Evolutionary conservation across 1,140 invertebrate genomes (phyloP).

Genomic region (Bombus confusus): DNA sequence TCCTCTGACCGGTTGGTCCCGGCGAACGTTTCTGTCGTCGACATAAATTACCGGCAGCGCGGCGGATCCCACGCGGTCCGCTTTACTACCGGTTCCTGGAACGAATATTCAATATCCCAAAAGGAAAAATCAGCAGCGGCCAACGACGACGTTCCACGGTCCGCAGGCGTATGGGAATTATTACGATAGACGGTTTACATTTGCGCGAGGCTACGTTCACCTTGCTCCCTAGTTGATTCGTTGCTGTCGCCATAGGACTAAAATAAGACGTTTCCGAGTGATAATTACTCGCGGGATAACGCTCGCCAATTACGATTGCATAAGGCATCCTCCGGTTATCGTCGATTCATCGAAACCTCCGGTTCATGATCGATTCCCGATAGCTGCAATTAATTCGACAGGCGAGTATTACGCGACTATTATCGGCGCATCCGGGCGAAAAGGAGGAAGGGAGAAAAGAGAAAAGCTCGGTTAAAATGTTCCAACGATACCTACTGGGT

Average conservation of each 20-base stretch:
- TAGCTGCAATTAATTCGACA: conserved; percentile 50
- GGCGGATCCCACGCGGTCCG: conserved; percentile 9
- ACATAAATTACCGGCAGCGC: conserved; percentile 59
- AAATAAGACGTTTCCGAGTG: conserved; percentile 56
- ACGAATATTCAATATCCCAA: conserved; percentile 26
- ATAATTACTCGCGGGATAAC: conserved; percentile 1
- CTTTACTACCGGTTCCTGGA: conserved; percentile 60
- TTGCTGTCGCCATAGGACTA: neutral
- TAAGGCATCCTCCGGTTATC: conserved; percentile 33
- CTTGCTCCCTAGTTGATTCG: neutral
- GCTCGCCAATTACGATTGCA: conserved; percentile 41
- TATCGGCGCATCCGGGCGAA: conserved; percentile 23
- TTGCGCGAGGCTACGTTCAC: too few species aligned
- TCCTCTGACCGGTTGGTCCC: neutral
- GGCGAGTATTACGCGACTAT: conserved; percentile 39
- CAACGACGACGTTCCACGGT: neutral
- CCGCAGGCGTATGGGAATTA: neutral
- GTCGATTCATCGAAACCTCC: conserved; percentile 41
- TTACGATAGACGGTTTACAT: neutral
- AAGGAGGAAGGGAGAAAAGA: conserved; percentile 1
- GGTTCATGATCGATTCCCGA: conserved; percentile 37
- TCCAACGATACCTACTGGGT: conserved; percentile 18
- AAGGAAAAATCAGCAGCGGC: conserved; percentile 30
- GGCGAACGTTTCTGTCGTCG: conserved; percentile 50
- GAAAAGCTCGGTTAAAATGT: conserved; percentile 35